Conservation (phyloP, 2,113 vertebrate genomes). For the Larimichthys crocea region DNA sequence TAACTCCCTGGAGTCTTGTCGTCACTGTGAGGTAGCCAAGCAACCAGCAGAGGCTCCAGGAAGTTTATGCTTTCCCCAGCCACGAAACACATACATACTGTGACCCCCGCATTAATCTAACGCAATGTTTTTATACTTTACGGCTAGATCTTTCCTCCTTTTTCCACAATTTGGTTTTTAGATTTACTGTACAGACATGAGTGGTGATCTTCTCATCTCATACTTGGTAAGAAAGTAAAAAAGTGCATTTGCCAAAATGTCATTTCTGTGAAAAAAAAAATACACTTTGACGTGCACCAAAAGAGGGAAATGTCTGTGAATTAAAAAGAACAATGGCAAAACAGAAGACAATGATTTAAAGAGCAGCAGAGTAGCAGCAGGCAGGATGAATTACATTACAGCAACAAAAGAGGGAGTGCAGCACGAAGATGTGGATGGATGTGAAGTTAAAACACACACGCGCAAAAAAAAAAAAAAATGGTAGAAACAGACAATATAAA, state of each 20-base stretch:
- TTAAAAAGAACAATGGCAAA: background rate
- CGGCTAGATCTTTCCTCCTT: no score
- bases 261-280: background rate
- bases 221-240: background rate
- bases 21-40: no score
- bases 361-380: background rate
- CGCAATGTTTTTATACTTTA: background rate
- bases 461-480: background rate
- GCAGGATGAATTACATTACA: background rate
- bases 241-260: background rate
- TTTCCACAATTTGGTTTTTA: background rate
- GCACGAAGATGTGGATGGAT: background rate
- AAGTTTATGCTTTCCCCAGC: background rate
- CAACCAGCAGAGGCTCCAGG: background rate
- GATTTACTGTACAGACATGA: background rate
- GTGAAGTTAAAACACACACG: slow-evolving; percentile 1
- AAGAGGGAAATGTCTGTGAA: background rate
- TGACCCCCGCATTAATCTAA: no score
- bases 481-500: slow-evolving; percentile 24
- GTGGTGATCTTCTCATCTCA: no score
- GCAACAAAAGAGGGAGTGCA: background rate
- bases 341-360: background rate
- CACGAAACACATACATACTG: background rate
- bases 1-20: background rate
- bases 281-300: background rate